Evolutionary conservation across 2,888 invertebrate species (phyloP).

Genomic region (Cantharis lateralis): DNA sequence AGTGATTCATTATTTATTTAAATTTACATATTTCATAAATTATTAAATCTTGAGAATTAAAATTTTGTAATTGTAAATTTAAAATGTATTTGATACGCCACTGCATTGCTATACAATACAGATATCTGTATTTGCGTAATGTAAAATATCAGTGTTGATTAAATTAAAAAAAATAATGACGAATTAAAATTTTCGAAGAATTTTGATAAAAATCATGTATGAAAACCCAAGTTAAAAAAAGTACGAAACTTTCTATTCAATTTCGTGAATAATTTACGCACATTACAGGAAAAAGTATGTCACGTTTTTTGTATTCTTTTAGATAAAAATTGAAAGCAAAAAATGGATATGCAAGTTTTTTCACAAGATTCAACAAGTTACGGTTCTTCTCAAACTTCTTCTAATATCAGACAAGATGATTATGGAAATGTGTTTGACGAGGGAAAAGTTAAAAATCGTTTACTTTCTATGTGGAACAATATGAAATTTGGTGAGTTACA

Average conservation of each 20-base stretch:
- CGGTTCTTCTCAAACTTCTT: constrained; percentile 39
- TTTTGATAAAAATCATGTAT: background rate
- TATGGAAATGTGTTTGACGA: constrained; percentile 59
- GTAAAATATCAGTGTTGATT: background rate
- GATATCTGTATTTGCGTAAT: background rate
- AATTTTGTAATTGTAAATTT: no score
- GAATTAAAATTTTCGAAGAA: background rate
- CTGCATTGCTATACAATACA: background rate
- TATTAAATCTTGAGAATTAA: no score
- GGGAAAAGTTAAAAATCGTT: constrained; percentile 79
- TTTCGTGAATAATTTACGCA: background rate
- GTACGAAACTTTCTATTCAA: background rate
- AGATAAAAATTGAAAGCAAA: constrained; percentile 4
- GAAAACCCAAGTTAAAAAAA: background rate
- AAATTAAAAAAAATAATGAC: background rate
- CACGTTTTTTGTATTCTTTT: background rate
- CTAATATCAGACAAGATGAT: constrained; percentile 47
- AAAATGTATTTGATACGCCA: background rate
- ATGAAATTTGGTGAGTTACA: constrained; percentile 75
- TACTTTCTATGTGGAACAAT: constrained; percentile 90
- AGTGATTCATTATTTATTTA: no score
- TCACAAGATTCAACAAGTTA: constrained; percentile 39
- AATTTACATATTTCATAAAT: no score
- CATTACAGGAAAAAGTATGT: background rate
- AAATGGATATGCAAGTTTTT: constrained; percentile 45